Evolutionary conservation across 2,797 vertebrate genomes (phyloP), one percentile per base, ranked within the genome.

Genomic region (Pelobates cultripes): DNA sequence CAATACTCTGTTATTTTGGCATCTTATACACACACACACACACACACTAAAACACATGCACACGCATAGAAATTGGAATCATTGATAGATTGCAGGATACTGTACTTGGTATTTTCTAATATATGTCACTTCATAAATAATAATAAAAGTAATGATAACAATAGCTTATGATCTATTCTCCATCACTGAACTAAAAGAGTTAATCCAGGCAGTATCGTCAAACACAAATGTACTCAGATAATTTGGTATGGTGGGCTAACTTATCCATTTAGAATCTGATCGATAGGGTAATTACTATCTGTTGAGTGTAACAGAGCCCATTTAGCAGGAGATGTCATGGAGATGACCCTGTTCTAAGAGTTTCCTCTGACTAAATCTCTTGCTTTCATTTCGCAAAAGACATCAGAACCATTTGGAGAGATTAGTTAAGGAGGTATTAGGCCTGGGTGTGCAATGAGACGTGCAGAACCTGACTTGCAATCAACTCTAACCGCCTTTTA

Each of bases 281-380:
- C 75, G 70, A 83, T 78, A 78, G 81, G 75, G 70, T 83, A 83
- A 83, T 83, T 78, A 83, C 81, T 83, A 83, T 83, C 75, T 83
- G 81, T 83, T 83, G 81, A 83, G 81, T 83, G 70, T 73, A 69
- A 43, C 70, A 45, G 70, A 67, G 70, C 68, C 70, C 75, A 83
- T 83, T 83, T 83, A 83, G 70, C 73, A 74, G 69, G 60, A 70
- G 75, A 71, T 82, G 80, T 82, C 80, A 82, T 44, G 68, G 69
- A 67, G 80, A 70, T 82, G 80, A 82, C 80, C 81, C 69, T 77
- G 77, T 77, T 67, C 74, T 68, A 72, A 83, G 81, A 53, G 76
- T 83, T 83, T 83, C 81, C 81, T 83, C 75, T 45, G 81, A 78
- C 81, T 83, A 83, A 78, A 78, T 83, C 75, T 73, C 75, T 14